A percentile compares a stretch with the other conserved stretches of the same genome.
These are phyloP conservation scores for Avahi laniger DNA, from an alignment of 2,797 vertebrate genomes.

Conservation along the genomic window DNA sequence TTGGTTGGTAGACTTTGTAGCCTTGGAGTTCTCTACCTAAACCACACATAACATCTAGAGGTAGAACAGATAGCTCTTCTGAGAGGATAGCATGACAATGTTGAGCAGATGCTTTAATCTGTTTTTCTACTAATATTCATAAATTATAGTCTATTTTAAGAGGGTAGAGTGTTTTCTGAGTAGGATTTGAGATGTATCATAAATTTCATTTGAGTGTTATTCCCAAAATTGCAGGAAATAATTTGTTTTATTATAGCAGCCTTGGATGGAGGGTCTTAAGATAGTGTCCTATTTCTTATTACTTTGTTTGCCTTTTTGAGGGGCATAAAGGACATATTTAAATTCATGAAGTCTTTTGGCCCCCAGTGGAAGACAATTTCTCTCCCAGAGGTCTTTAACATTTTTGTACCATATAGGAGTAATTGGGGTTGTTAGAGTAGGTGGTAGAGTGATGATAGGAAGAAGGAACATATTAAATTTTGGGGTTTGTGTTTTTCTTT, in stretches of 20 bases:
- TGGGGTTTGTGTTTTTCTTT: not conserved
- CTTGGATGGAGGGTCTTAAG: not conserved
- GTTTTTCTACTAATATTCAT: constrained; percentile 8
- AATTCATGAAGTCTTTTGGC: not conserved
- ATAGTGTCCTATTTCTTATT: not conserved
- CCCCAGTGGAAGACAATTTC: not conserved
- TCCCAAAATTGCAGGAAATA: not conserved
- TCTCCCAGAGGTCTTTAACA: not conserved
- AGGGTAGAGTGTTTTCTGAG: not conserved
- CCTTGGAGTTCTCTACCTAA: not conserved
- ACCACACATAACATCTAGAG: constrained; percentile 40
- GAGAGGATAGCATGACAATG: constrained; percentile 54
- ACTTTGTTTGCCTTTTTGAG: not conserved
- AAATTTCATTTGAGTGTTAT: not conserved
- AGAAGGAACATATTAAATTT: not conserved
- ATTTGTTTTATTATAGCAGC: not conserved
- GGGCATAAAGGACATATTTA: not conserved
- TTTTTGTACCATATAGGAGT: not conserved
- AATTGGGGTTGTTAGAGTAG: not conserved
- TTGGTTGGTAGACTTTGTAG: constrained; percentile 49
- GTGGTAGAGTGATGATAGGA: not conserved
- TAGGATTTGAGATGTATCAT: not conserved
- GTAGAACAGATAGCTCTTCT: constrained; percentile 27
- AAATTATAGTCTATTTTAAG: not conserved
- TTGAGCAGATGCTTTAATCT: constrained; percentile 21